Evolutionary conservation across 2,113 vertebrate species (phyloP).

Genomic region (Theristicus caerulescens): DNA sequence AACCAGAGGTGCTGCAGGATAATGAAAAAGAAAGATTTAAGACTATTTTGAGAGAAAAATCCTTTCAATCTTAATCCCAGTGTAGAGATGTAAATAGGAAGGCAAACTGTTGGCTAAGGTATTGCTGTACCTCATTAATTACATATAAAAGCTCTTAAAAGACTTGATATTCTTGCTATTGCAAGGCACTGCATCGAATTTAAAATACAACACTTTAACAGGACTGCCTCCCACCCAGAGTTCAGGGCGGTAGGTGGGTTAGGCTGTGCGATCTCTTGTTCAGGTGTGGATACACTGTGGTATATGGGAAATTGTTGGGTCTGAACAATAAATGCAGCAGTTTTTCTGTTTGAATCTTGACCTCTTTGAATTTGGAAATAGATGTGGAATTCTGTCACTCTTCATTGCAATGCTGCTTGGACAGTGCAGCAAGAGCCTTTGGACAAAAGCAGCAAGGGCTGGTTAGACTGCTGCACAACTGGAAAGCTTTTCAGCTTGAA

Average conservation of each 20-base stretch:
- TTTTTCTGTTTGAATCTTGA: neutral
- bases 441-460: neutral
- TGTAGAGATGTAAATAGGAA: neutral
- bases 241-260: neutral
- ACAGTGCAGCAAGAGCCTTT: neutral
- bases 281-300: neutral
- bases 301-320: neutral
- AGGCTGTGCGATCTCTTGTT: neutral
- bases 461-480: neutral
- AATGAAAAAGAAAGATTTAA: constrained; percentile 37
- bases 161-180: neutral
- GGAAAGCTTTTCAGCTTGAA: neutral
- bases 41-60: neutral
- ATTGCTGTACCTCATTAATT: neutral
- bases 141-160: neutral
- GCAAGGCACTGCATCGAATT: neutral
- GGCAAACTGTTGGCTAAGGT: neutral
- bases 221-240: neutral
- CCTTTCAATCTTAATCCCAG: constrained; percentile 41
- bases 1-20: neutral
- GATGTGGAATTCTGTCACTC: neutral
- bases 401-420: neutral
- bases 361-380: neutral
- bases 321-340: neutral
- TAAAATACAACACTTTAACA: neutral